phyloP scores from a whole-genome alignment of 2,113 vertebrate species.

The Podarcis muralis region DNA sequence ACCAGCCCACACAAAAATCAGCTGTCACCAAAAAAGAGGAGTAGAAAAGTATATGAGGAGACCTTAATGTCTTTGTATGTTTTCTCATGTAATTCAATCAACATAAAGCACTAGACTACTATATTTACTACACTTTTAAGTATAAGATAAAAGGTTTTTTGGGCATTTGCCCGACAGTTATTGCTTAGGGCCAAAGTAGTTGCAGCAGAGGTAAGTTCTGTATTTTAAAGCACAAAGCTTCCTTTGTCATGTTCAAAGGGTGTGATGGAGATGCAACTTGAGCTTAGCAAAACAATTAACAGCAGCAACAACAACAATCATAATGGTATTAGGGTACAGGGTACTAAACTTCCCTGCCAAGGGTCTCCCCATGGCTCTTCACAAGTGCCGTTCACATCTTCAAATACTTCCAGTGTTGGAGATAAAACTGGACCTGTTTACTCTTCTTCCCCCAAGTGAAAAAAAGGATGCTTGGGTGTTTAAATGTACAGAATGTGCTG shows the following conservation, averaged over 20 bases:
- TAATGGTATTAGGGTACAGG: not conserved
- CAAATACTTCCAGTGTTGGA: not conserved
- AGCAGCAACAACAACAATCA: too few relatives aligned
- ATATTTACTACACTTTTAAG: not conserved
- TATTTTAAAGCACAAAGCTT: not conserved
- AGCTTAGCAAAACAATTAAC: too few relatives aligned
- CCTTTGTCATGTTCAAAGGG: too few relatives aligned
- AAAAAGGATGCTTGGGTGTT: not conserved
- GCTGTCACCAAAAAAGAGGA: not conserved
- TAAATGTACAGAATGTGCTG: not conserved
- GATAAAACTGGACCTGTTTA: not conserved
- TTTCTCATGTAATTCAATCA: not conserved
- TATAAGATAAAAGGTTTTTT: not conserved
- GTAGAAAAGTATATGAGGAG: not conserved
- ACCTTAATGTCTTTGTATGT: not conserved
- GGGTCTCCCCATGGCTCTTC: not conserved
- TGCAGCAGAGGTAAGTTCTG: not conserved
- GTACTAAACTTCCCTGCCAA: not conserved
- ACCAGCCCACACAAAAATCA: not conserved
- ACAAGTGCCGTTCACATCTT: not conserved
- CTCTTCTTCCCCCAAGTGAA: not conserved
- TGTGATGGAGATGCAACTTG: not conserved
- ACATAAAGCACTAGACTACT: not conserved
- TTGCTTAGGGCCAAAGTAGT: not conserved
- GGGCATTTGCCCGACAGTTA: not conserved